Percentiles rank a stretch among this genome's conserved stretches.
Conservation (phyloP, 2,113 vertebrate genomes). For the Tauraco erythrolophus region DNA sequence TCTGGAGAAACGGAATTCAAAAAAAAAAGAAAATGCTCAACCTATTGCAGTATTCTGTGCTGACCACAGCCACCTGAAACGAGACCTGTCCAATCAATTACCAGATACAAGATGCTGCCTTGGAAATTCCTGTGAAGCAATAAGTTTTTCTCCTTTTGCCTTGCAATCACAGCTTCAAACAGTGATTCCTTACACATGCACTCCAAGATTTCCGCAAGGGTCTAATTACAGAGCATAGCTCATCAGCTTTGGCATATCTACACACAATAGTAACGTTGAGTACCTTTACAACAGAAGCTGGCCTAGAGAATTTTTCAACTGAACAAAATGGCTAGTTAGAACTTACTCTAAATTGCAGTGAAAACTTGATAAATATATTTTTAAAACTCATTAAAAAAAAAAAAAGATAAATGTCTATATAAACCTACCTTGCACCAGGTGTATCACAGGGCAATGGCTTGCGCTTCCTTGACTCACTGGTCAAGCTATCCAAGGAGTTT, state of each 20-base stretch:
- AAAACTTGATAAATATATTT: neutral
- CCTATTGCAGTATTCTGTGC: neutral
- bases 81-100: neutral
- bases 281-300: neutral
- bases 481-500: constrained; percentile 88
- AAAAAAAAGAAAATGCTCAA: neutral
- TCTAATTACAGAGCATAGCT: neutral
- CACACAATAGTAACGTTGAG: neutral
- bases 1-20: neutral
- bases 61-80: neutral
- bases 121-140: neutral
- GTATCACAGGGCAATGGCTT: constrained; percentile 92
- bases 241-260: neutral
- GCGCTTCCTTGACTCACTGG: constrained; percentile 90
- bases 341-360: neutral
- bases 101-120: neutral
- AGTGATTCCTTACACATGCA: neutral
- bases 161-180: neutral
- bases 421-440: constrained; percentile 85
- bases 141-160: neutral
- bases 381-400: neutral
- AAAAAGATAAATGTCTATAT: neutral
- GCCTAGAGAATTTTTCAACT: neutral
- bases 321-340: neutral
- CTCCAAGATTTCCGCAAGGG: neutral